Conservation (phyloP, 1,140 invertebrate genomes). For the Psix sp. region DNA sequence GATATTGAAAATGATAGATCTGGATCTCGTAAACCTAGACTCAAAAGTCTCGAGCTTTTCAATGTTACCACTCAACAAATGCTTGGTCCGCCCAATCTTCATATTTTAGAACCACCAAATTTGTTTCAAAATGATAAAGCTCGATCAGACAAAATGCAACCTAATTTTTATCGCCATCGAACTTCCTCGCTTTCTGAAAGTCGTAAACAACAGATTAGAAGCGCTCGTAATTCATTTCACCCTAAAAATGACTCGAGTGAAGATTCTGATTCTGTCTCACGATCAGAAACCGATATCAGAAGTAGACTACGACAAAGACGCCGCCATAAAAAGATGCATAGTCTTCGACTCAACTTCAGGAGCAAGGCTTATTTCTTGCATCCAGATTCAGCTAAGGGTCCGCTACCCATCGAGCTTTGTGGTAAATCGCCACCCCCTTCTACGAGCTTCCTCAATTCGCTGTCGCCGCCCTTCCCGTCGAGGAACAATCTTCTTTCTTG, state of each 20-base stretch:
- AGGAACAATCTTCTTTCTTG: slow-evolving; percentile 71
- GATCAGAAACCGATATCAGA: slow-evolving; percentile 74
- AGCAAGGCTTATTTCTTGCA: slow-evolving; percentile 66
- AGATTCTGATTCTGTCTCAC: slow-evolving; percentile 74
- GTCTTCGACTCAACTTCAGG: slow-evolving; percentile 68
- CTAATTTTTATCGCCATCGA: slow-evolving; percentile 67
- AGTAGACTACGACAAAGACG: slow-evolving; percentile 67
- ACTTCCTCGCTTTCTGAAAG: slow-evolving; percentile 72
- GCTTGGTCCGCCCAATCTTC: slow-evolving; percentile 59
- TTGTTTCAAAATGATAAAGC: slow-evolving; percentile 69
- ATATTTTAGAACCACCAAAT: slow-evolving; percentile 72
- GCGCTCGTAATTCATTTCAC: slow-evolving; percentile 71
- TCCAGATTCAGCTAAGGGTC: slow-evolving; percentile 64
- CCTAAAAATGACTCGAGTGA: slow-evolving; percentile 72
- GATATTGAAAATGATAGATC: slow-evolving; percentile 66
- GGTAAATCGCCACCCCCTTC: slow-evolving; percentile 74
- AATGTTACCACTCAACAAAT: slow-evolving; percentile 64
- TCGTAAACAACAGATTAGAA: slow-evolving; percentile 65
- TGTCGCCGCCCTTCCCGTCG: slow-evolving; percentile 73
- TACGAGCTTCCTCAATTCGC: slow-evolving; percentile 73
- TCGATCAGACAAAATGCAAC: slow-evolving; percentile 45
- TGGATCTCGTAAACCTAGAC: slow-evolving; percentile 62
- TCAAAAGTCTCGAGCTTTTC: slow-evolving; percentile 59
- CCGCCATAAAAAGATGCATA: slow-evolving; percentile 68
- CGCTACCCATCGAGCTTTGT: slow-evolving; percentile 65